Percentiles rank a stretch among this genome's conserved stretches.
Conservation (phyloP, 2,113 vertebrate species). For the Ophthalmolycus amberensis region DNA sequence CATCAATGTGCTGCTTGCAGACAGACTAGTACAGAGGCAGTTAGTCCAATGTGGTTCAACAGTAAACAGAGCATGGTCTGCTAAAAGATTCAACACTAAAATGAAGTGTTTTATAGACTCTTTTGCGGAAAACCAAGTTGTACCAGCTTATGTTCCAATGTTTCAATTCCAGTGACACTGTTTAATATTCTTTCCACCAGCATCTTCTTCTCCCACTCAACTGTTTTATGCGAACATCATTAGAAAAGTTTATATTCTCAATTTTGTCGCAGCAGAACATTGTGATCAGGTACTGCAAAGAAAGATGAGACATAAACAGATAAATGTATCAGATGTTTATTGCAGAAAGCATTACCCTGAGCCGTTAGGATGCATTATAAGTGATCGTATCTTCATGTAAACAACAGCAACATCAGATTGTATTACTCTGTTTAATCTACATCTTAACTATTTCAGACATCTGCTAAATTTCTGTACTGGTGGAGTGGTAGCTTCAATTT, state of each 20-base stretch:
- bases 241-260: neutral
- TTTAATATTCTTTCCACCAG: neutral
- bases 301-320: neutral
- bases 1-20: neutral
- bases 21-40: neutral
- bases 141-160: neutral
- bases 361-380: neutral
- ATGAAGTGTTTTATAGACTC: conserved; percentile 39
- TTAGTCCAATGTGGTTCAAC: neutral
- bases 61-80: conserved; percentile 16
- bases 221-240: neutral
- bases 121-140: conserved; percentile 9
- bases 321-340: neutral
- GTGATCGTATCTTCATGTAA: neutral
- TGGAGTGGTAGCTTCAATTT: neutral
- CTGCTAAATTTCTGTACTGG: neutral
- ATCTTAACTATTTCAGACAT: neutral
- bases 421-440: neutral
- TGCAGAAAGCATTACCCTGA: neutral
- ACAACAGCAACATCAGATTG: neutral
- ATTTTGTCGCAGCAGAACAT: neutral
- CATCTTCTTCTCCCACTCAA: neutral
- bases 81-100: conserved; percentile 30
- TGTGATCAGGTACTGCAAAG: neutral
- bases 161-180: conserved; percentile 7